These are phyloP conservation scores for Dynastes tityus DNA, from an alignment of 2,888 invertebrate species.

Conservation along the genomic window DNA sequence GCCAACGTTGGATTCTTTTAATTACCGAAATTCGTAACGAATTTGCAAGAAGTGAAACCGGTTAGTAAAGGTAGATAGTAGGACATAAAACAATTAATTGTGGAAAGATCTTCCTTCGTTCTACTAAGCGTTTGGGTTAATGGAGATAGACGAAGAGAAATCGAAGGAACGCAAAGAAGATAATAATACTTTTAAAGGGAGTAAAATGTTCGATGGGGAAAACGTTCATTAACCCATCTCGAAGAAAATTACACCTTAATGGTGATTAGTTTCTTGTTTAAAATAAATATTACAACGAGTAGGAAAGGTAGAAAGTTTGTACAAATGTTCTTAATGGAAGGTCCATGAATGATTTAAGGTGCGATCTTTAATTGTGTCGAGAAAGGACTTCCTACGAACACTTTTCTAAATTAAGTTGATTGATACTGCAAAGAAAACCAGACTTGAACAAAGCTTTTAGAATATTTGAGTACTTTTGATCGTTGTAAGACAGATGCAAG, in stretches of 20 bases:
- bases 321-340: background rate
- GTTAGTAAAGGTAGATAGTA: background rate
- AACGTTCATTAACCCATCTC: constrained; percentile 39
- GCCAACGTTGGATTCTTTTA: constrained; percentile 23
- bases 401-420: too few relatives aligned
- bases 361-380: background rate
- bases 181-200: constrained; percentile 18
- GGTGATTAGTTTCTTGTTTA: constrained; percentile 37
- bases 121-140: constrained; percentile 6
- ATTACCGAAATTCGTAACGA: constrained; percentile 18
- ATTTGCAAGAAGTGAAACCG: background rate
- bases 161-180: constrained; percentile 3
- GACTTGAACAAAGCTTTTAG: too few relatives aligned
- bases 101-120: constrained; percentile 14
- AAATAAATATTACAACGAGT: constrained; percentile 5
- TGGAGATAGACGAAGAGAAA: constrained; percentile 9
- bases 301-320: background rate
- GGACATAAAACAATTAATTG: constrained; percentile 33
- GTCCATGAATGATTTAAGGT: background rate
- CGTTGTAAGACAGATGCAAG: too few relatives aligned
- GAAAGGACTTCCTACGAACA: too few relatives aligned
- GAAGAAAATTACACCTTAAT: constrained; percentile 29
- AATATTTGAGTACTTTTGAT: too few relatives aligned
- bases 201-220: background rate
- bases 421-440: too few relatives aligned